Evolutionary conservation across 2,797 vertebrate genomes (phyloP).

Genomic region (Siniperca scherzeri): DNA sequence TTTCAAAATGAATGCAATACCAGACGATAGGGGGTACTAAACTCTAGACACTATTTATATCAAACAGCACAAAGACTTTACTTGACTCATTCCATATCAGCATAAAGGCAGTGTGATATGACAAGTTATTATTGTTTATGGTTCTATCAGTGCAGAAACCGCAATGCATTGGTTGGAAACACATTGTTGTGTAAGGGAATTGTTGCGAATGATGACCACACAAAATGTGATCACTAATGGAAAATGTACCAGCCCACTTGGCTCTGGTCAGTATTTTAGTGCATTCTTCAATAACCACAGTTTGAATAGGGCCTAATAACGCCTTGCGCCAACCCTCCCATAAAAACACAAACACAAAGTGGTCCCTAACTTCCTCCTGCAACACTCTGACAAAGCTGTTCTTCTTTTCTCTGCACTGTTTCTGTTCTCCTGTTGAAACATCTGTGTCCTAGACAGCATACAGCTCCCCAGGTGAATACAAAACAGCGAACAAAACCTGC

Average conservation of each 20-base stretch:
- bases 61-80: not conserved
- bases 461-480: conserved; percentile 60
- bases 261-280: conserved; percentile 30
- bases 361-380: conserved; percentile 22
- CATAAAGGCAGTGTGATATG: not conserved
- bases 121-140: conserved; percentile 9
- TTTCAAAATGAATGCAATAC: conserved; percentile 14
- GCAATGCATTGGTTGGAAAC: not conserved
- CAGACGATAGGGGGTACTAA: not conserved
- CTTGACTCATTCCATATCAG: not conserved
- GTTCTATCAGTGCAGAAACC: not conserved
- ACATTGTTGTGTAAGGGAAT: conserved; percentile 11
- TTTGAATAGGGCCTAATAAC: conserved; percentile 26
- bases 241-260: conserved; percentile 44
- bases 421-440: conserved; percentile 59
- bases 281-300: conserved; percentile 18
- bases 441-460: conserved; percentile 56
- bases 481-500: conserved; percentile 63
- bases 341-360: conserved; percentile 36
- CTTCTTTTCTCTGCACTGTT: conserved; percentile 20
- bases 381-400: conserved; percentile 32
- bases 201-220: conserved; percentile 23
- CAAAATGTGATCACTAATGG: conserved; percentile 56
- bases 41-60: not conserved
- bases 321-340: not conserved